phyloP scores from a whole-genome alignment of 2,113 vertebrate species.

The Agapornis roseicollis region DNA sequence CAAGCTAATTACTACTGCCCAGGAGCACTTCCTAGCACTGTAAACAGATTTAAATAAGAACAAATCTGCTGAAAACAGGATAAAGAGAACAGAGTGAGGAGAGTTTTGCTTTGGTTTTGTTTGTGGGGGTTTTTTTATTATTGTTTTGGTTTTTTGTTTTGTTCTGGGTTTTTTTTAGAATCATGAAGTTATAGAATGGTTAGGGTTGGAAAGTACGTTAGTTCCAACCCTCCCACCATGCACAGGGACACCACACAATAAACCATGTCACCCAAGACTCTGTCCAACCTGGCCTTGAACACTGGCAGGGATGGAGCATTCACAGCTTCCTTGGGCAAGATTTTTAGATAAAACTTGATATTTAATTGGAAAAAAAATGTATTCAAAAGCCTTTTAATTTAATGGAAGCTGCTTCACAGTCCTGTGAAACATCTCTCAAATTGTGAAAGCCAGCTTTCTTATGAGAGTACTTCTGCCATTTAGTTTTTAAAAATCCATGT shows the following conservation, averaged over 20 bases:
- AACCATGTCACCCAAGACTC: not conserved
- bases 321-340: not conserved
- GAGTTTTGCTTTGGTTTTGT: not conserved
- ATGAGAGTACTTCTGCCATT: not conserved
- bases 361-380: not conserved
- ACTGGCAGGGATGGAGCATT: not conserved
- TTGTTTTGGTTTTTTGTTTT: not conserved
- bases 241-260: not conserved
- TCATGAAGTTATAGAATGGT: not conserved
- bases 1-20: not conserved
- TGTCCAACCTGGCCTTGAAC: not conserved
- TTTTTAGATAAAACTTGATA: not conserved
- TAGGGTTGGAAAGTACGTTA: not conserved
- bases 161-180: not conserved
- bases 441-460: not conserved
- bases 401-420: not conserved
- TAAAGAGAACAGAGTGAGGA: not conserved
- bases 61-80: not conserved
- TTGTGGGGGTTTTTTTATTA: not conserved
- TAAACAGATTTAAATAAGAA: conserved; percentile 26
- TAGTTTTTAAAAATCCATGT: not conserved
- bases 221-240: not conserved
- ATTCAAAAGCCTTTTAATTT: not conserved
- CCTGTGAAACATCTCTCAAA: not conserved
- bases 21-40: not conserved